A percentile compares a stretch with the other conserved stretches of the same genome.
These are phyloP conservation scores for Drosophila pectinifera DNA, from an alignment of 1,140 invertebrate species.

Conservation along the genomic window DNA sequence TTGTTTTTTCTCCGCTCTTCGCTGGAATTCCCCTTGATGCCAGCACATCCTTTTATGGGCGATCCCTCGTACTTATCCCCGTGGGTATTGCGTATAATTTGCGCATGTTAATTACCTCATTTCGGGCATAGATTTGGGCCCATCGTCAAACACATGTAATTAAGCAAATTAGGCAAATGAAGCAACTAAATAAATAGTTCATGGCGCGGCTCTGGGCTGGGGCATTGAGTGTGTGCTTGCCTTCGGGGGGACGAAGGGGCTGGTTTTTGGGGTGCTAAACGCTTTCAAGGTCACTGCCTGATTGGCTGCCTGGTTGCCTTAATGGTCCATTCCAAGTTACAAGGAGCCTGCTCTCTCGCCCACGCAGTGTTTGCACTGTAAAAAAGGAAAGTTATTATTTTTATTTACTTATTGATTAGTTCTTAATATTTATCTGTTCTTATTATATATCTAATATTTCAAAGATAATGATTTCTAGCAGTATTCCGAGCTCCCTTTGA, in stretches of 20 bases:
- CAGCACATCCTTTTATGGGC: conserved; percentile 10
- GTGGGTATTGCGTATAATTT: conserved; percentile 74
- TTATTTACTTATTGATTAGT: too few relatives aligned
- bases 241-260: not conserved
- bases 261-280: conserved; percentile 12
- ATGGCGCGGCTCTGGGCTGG: not conserved
- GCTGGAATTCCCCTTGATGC: conserved; percentile 4
- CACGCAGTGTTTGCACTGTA: conserved; percentile 2
- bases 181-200: conserved; percentile 68
- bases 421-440: too few relatives aligned
- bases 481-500: too few relatives aligned
- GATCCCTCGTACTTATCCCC: conserved; percentile 37
- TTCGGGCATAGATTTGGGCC: conserved; percentile 54
- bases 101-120: conserved; percentile 75
- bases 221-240: not conserved
- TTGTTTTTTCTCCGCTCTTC: conserved; percentile 13
- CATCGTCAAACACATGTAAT: conserved; percentile 62
- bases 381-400: not conserved
- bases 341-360: not conserved
- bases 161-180: conserved; percentile 76
- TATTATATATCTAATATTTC: too few relatives aligned
- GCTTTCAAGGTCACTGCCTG: conserved; percentile 36
- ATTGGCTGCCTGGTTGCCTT: not conserved
- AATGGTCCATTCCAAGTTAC: conserved; percentile 3
- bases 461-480: too few relatives aligned